Base-by-base conservation (phyloP, 2,113 vertebrate species). In the Rafetus swinhoei region DNA sequence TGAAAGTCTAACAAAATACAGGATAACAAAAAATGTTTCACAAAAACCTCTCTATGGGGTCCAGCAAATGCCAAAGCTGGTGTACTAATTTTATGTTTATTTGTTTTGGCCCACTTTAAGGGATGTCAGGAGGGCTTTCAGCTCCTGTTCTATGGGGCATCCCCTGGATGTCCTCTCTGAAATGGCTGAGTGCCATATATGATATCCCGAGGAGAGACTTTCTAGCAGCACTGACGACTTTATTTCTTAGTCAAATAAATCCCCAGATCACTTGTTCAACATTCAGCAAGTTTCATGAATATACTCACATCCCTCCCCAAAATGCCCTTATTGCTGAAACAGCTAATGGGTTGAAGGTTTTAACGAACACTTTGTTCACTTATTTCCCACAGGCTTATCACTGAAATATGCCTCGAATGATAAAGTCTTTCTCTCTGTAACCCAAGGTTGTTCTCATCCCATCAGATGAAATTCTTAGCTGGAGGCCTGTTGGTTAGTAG, bases 1-100 rank as follows among this genome's bases (percentile, higher is more conserved):
- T 94, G 91, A 88, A 95, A 79, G 93, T 60, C 88, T 93, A 93
- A 79, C 35, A 95, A 95, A 96, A 95, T 79, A 92, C 0, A 93
- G 59, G 29, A 79, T 86, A 76, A 7, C 25, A 84, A 91, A 3
- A 62, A 95, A 96, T 69, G 81, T 50, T 84, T 94, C 80, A 92
- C 81, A 55, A 59, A 96, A 92, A 82, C 52, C 84, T 87, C 74
- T 92, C 93, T 19, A 2, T 74, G 59, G 84, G 65, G 84, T 81
- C 91, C 74, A 95, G 89, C 89, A 94, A 96, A 97, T 92, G 91
- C 94, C 88, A 90, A 81, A 83, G 93, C 5, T 56, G 39, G 79
- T 93, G 83, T 91, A 95, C 94, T 81, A 90, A 87, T 89, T 95
- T 93, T 72, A 72, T 69, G 90, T 89, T 88, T 86, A 84, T 84